Evolutionary conservation across 2,888 invertebrate genomes (phyloP).

Genomic region (Orthosia gracilis): DNA sequence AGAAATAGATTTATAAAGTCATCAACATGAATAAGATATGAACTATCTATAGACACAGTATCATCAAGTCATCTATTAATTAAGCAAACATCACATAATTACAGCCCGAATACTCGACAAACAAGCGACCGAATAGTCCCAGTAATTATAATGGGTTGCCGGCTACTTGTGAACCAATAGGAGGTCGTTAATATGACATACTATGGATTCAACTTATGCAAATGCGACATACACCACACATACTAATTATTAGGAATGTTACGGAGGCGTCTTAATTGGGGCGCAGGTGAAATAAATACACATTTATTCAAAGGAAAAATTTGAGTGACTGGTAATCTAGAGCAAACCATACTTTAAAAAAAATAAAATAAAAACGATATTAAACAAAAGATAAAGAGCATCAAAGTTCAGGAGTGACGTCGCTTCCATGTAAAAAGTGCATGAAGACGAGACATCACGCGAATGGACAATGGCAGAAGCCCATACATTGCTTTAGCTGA

Average conservation of each 20-base stretch:
- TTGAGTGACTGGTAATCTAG: too few relatives aligned
- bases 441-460: too few relatives aligned
- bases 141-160: constrained; percentile 50
- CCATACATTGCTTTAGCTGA: too few relatives aligned
- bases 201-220: constrained; percentile 65
- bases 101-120: constrained; percentile 27
- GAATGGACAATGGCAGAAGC: too few relatives aligned
- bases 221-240: constrained; percentile 70
- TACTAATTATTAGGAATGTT: constrained; percentile 69
- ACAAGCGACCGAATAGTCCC: constrained; percentile 29
- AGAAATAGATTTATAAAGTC: background rate
- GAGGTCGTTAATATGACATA: constrained; percentile 55
- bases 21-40: constrained; percentile 37
- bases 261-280: background rate
- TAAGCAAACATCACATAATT: constrained; percentile 40
- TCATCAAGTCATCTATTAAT: constrained; percentile 32
- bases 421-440: too few relatives aligned
- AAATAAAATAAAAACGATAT: too few relatives aligned
- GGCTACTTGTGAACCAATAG: constrained; percentile 53
- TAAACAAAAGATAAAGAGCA: too few relatives aligned
- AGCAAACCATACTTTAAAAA: too few relatives aligned
- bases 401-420: too few relatives aligned
- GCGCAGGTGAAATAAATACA: too few relatives aligned
- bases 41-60: constrained; percentile 10
- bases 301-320: too few relatives aligned